Percentiles rank a stretch among this genome's conserved stretches.
Conservation (phyloP, 2,888 invertebrate species). For the Habrosyne pyritoides region DNA sequence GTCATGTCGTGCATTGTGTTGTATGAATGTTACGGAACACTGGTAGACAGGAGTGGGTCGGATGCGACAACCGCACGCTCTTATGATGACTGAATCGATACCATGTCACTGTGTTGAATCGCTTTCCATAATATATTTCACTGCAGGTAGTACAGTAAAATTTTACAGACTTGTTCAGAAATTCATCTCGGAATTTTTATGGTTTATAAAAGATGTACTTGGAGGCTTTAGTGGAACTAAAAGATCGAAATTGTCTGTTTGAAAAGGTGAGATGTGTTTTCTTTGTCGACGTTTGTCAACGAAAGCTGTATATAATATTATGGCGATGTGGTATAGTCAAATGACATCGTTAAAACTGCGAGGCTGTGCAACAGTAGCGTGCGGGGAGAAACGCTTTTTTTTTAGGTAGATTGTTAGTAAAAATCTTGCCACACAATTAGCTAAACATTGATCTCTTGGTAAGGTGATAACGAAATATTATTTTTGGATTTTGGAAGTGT, state of each 20-base stretch:
- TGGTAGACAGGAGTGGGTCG: conserved; percentile 44
- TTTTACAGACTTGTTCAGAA: neutral
- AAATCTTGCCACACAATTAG: too few species aligned
- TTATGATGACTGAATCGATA: conserved; percentile 48
- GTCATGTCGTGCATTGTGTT: conserved; percentile 34
- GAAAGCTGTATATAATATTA: too few species aligned
- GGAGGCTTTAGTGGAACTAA: too few species aligned
- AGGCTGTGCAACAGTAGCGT: too few species aligned
- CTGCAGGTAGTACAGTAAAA: conserved; percentile 17
- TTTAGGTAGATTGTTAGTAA: too few species aligned
- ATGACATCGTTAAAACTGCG: neutral
- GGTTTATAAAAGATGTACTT: neutral
- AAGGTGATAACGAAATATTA: too few species aligned
- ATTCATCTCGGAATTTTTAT: neutral
- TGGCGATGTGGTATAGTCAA: neutral
- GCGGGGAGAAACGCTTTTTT: too few species aligned
- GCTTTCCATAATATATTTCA: conserved; percentile 28
- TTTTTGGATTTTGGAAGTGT: too few species aligned
- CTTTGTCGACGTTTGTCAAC: neutral
- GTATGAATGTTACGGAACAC: conserved; percentile 31
- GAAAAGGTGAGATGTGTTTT: neutral
- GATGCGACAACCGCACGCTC: conserved; percentile 37
- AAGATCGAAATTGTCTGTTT: neutral
- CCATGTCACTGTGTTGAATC: conserved; percentile 28
- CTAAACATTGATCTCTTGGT: too few species aligned